Percentiles rank a stretch among this genome's conserved stretches.
Evolutionary conservation across 1,140 invertebrate species (phyloP).

Genomic region (Propsilocerus akamusi): DNA sequence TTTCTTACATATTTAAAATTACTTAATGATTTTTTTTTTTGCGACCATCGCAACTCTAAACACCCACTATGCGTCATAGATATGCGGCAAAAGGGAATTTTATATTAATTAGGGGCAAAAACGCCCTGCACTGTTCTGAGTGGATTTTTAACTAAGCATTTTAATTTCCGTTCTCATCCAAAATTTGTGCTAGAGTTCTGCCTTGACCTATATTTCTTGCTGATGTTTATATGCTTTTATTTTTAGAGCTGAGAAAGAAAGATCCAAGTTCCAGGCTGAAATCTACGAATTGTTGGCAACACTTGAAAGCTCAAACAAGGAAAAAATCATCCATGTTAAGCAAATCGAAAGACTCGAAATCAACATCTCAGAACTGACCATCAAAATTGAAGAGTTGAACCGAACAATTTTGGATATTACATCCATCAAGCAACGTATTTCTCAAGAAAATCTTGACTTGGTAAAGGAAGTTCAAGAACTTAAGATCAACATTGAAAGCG

Average conservation of each 20-base stretch:
- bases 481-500: slow-evolving; percentile 82
- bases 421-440: slow-evolving; percentile 70
- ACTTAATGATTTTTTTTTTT: no score
- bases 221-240: slow-evolving; percentile 12
- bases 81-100: no score
- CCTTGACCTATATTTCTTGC: slow-evolving; percentile 9
- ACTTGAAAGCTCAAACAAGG: slow-evolving; percentile 81
- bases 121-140: no score
- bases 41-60: no score
- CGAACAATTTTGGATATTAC: slow-evolving; percentile 89
- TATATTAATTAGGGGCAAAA: no score
- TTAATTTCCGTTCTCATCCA: background rate
- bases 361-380: slow-evolving; percentile 69
- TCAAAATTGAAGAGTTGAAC: slow-evolving; percentile 90
- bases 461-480: slow-evolving; percentile 86
- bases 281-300: slow-evolving; percentile 88
- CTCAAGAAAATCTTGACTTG: slow-evolving; percentile 85
- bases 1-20: no score
- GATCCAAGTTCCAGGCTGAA: slow-evolving; percentile 88
- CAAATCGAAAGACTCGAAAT: slow-evolving; percentile 80
- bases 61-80: no score
- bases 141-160: no score
- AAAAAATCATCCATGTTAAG: slow-evolving; percentile 70
- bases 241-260: slow-evolving; percentile 84
- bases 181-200: background rate